These are phyloP conservation scores for Aphelinus certus DNA, from an alignment of 1,140 invertebrate genomes.

Conservation along the genomic window DNA sequence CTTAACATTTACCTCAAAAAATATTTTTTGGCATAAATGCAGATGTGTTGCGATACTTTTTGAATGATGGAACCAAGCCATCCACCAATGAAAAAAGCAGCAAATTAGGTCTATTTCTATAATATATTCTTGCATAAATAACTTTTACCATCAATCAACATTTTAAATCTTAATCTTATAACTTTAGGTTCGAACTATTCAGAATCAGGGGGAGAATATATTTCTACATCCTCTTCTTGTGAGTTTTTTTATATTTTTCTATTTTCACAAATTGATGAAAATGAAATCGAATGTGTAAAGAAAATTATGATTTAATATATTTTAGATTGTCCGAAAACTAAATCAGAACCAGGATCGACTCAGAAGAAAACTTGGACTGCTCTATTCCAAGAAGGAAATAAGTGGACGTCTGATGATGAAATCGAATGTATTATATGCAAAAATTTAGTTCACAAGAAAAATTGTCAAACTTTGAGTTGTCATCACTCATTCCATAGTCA, in stretches of 20 bases:
- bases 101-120: too few species aligned
- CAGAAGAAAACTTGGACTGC: slow-evolving; percentile 24
- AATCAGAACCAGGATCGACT: background rate
- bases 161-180: too few species aligned
- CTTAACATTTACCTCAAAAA: background rate
- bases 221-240: too few species aligned
- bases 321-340: background rate
- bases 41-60: slow-evolving; percentile 10
- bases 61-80: background rate
- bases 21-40: background rate
- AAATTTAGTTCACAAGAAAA: slow-evolving; percentile 27
- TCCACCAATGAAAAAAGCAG: background rate
- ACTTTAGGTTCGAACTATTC: too few species aligned
- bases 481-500: slow-evolving; percentile 50
- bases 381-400: slow-evolving; percentile 40
- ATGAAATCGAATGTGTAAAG: too few species aligned
- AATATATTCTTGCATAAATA: too few species aligned
- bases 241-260: slow-evolving; percentile 6
- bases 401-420: slow-evolving; percentile 26
- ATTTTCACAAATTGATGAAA: background rate
- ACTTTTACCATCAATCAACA: too few species aligned
- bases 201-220: too few species aligned
- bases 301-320: too few species aligned
- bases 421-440: slow-evolving; percentile 49
- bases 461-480: slow-evolving; percentile 44